phyloP scores from a whole-genome alignment of 1,140 invertebrate species.

The Trissolcus basalis region DNA sequence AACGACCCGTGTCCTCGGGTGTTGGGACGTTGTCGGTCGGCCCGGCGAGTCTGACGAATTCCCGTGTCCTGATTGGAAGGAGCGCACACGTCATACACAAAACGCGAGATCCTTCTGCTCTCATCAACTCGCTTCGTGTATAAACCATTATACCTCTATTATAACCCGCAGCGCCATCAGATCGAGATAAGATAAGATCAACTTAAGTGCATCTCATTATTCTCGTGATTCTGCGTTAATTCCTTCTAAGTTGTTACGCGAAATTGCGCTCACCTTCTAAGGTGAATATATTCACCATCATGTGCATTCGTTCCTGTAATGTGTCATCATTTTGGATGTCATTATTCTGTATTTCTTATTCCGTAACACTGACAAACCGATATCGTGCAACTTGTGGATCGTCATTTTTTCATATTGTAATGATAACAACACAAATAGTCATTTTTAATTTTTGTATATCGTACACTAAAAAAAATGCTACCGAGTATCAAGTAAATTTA shows the following conservation, averaged over 20 bases:
- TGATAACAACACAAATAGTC: no score
- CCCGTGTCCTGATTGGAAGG: constrained; percentile 61
- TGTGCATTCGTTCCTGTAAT: no score
- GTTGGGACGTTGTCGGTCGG: constrained; percentile 63
- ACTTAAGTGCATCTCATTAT: constrained; percentile 47
- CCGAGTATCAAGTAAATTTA: no score
- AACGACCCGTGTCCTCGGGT: constrained; percentile 74
- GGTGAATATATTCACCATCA: background rate
- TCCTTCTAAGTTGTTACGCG: constrained; percentile 22
- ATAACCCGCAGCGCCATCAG: constrained; percentile 29
- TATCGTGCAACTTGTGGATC: no score
- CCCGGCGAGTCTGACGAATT: constrained; percentile 54
- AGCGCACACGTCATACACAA: constrained; percentile 58
- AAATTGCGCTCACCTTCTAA: constrained; percentile 22
- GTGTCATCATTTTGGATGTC: no score
- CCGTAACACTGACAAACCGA: no score
- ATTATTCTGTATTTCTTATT: no score
- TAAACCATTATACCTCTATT: constrained; percentile 39
- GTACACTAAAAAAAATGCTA: no score
- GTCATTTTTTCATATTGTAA: no score
- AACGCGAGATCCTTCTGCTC: constrained; percentile 29
- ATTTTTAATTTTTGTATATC: no score
- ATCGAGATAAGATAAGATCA: constrained; percentile 30
- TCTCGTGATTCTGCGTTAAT: constrained; percentile 28
- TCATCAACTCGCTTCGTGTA: constrained; percentile 30